A percentile compares a stretch with the other conserved stretches of the same genome.
phyloP scores from a whole-genome alignment of 30 jellyfish, hydroid and myxozoan species.

The Rhopilema esculentum region DNA sequence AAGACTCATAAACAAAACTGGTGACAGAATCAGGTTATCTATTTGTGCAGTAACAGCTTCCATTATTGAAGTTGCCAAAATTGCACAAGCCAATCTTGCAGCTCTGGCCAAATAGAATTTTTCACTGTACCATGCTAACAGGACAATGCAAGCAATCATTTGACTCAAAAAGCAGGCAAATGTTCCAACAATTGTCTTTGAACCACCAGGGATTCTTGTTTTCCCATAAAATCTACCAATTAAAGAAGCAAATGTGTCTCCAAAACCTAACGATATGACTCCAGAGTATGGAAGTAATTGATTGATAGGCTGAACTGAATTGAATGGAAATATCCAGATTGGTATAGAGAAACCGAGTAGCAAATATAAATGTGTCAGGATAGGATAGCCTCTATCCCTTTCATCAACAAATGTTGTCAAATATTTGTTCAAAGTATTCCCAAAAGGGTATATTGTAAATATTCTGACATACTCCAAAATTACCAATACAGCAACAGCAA shows the following conservation, averaged over 20 bases:
- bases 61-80: conserved; percentile 39
- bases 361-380: conserved; percentile 84
- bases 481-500: conserved; percentile 61
- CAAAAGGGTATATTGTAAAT: conserved; percentile 54
- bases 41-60: conserved; percentile 83
- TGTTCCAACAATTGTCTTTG: conserved; percentile 81
- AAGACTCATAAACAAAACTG: conserved; percentile 44
- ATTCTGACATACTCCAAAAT: conserved; percentile 73
- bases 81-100: conserved; percentile 7
- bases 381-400: conserved; percentile 77
- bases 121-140: neutral
- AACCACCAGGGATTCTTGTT: conserved; percentile 65
- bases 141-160: conserved; percentile 37
- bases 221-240: conserved; percentile 83
- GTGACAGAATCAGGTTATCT: conserved; percentile 88
- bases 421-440: conserved; percentile 48
- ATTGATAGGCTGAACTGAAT: neutral
- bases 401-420: conserved; percentile 80
- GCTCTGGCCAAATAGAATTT: conserved; percentile 5
- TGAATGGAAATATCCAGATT: conserved; percentile 72
- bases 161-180: conserved; percentile 55
- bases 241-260: conserved; percentile 94
- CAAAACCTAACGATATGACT: conserved; percentile 87
- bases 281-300: conserved; percentile 77
- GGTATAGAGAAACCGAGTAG: conserved; percentile 85